A percentile compares a stretch with the other conserved stretches of the same genome.
Conservation (phyloP, 2,113 vertebrate species). For the Emydocephalus ijimae region DNA sequence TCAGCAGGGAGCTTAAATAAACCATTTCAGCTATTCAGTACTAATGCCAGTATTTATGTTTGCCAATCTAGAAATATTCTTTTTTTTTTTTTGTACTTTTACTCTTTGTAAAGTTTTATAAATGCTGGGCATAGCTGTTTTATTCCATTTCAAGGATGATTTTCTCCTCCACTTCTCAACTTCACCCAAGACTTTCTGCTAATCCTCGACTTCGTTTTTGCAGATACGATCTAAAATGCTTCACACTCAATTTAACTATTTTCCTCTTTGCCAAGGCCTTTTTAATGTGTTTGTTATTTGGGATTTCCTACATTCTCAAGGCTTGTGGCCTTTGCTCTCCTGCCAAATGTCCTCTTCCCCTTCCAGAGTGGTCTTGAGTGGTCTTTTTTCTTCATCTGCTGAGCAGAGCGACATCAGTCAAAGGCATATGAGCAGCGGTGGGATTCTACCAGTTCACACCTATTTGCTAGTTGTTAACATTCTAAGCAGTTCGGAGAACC, state of each 20-base stretch:
- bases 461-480: too few relatives aligned
- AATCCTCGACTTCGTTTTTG: background rate
- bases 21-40: background rate
- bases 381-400: slow-evolving; percentile 2
- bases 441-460: too few relatives aligned
- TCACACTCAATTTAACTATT: slow-evolving; percentile 1
- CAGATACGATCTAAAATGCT: background rate
- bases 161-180: background rate
- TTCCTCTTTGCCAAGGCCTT: background rate
- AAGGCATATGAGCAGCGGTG: background rate
- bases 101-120: background rate
- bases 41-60: background rate
- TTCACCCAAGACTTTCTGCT: background rate
- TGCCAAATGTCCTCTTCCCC: slow-evolving; percentile 2
- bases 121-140: background rate
- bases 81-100: background rate
- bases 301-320: background rate
- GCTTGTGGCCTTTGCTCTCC: background rate
- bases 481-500: too few relatives aligned
- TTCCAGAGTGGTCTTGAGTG: background rate
- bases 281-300: background rate
- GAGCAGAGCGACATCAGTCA: background rate
- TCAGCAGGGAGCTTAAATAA: background rate
- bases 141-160: background rate
- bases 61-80: background rate